These are phyloP conservation scores for Cyphomyrmex costatus DNA, from an alignment of 1,140 invertebrate genomes.

Conservation along the genomic window DNA sequence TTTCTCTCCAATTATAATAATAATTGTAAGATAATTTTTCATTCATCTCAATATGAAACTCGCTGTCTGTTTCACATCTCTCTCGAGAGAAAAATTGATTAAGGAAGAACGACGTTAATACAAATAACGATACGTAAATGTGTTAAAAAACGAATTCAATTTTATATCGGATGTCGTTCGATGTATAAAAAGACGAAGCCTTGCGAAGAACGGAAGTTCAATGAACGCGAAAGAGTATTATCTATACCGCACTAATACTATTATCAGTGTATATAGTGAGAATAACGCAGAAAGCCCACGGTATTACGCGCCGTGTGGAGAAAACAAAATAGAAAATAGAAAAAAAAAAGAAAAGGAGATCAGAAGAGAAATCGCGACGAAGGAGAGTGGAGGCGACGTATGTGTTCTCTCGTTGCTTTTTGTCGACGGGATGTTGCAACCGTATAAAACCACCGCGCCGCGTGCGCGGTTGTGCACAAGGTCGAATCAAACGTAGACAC, in stretches of 20 bases:
- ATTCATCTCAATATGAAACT: neutral
- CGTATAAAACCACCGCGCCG: neutral
- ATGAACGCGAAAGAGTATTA: conserved; percentile 16
- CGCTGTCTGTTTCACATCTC: too few species aligned
- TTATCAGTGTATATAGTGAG: too few species aligned
- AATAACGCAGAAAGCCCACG: too few species aligned
- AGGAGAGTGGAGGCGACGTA: neutral
- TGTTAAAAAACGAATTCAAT: neutral
- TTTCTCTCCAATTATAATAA: too few species aligned
- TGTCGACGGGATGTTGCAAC: conserved; percentile 8
- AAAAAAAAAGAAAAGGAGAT: conserved; percentile 1
- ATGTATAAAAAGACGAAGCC: neutral
- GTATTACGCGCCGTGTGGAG: too few species aligned
- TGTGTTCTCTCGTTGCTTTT: neutral
- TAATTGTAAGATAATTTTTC: too few species aligned
- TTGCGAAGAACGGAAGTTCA: neutral
- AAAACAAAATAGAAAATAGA: conserved; percentile 22
- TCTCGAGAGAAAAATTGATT: neutral
- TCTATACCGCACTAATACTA: neutral
- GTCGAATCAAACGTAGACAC: conserved; percentile 35
- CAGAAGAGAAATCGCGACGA: conserved; percentile 1
- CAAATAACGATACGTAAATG: neutral
- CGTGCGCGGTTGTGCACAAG: conserved; percentile 28
- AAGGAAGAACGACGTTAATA: neutral
- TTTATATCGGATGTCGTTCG: neutral